phyloP scores from a whole-genome alignment of 2,888 invertebrate genomes.

The Willowsia nigromaculata region DNA sequence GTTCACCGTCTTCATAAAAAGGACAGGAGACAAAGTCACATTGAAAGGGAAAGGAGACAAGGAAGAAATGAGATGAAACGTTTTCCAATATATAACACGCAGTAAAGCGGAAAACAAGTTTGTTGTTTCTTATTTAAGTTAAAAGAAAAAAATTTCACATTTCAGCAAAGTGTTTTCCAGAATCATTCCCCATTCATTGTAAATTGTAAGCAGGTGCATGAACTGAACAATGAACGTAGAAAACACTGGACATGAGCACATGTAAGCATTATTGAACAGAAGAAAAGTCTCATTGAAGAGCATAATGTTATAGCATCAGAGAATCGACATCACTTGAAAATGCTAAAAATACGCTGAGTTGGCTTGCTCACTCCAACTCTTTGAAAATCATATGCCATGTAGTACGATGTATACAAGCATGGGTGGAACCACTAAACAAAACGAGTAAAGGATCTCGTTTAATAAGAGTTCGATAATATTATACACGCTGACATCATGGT shows the following conservation, averaged over 20 bases:
- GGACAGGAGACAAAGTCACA: constrained; percentile 36
- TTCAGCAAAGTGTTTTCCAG: neutral
- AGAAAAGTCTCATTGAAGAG: neutral
- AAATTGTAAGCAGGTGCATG: constrained; percentile 22
- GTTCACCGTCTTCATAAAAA: no score
- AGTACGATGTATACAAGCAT: neutral
- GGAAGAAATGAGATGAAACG: neutral
- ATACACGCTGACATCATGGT: constrained; percentile 46
- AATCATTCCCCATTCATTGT: neutral
- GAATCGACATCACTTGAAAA: neutral
- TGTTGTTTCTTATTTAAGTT: neutral
- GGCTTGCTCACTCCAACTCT: neutral
- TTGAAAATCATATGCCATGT: neutral
- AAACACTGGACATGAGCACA: neutral
- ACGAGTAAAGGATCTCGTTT: neutral
- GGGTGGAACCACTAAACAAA: neutral
- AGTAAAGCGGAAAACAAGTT: constrained; percentile 8
- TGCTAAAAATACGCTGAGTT: neutral
- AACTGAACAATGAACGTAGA: neutral
- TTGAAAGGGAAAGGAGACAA: constrained; percentile 32
- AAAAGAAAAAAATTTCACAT: neutral
- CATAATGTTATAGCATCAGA: neutral
- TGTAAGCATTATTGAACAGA: neutral
- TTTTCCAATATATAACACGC: neutral
- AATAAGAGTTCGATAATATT: constrained; percentile 10